phyloP scores from a whole-genome alignment of 30 jellyfish, hydroid and myxozoan species.

The Clytia hemisphaerica region DNA sequence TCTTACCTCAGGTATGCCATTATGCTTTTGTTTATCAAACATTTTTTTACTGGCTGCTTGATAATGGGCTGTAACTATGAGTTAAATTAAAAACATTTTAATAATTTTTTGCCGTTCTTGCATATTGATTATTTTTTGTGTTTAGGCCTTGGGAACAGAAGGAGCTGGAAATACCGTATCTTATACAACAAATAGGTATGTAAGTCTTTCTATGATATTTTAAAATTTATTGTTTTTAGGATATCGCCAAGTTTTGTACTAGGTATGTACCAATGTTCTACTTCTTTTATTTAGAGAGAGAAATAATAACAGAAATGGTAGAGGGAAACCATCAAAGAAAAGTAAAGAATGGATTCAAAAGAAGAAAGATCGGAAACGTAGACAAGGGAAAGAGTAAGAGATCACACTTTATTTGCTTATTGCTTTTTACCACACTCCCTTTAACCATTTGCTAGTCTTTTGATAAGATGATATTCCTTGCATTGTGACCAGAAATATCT shows the following conservation, averaged over 20 bases:
- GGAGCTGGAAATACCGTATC: not conserved
- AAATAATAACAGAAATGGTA: not conserved
- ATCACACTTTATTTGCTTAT: not conserved
- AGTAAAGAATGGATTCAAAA: constrained; percentile 75
- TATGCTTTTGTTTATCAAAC: no score
- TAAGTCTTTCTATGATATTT: not conserved
- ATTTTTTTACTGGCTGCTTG: no score
- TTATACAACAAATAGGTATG: constrained; percentile 9
- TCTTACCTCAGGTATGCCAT: constrained; percentile 34
- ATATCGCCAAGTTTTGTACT: not conserved
- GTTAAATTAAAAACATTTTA: no score
- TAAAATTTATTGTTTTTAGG: not conserved
- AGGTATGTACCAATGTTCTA: not conserved
- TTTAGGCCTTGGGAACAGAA: constrained; percentile 12
- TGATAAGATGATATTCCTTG: no score
- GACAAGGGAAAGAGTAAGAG: constrained; percentile 80
- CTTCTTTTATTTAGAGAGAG: not conserved
- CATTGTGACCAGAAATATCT: no score
- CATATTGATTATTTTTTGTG: not conserved
- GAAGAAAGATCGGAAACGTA: constrained; percentile 61
- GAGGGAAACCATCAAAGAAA: constrained; percentile 61
- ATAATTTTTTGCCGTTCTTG: not conserved
- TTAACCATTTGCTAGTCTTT: not conserved
- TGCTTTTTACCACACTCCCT: not conserved
- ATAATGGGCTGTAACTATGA: no score